Percentiles rank a stretch among this genome's conserved stretches.
phyloP scores from a whole-genome alignment of 1,140 invertebrate species.

The Chelonus insularis region DNA sequence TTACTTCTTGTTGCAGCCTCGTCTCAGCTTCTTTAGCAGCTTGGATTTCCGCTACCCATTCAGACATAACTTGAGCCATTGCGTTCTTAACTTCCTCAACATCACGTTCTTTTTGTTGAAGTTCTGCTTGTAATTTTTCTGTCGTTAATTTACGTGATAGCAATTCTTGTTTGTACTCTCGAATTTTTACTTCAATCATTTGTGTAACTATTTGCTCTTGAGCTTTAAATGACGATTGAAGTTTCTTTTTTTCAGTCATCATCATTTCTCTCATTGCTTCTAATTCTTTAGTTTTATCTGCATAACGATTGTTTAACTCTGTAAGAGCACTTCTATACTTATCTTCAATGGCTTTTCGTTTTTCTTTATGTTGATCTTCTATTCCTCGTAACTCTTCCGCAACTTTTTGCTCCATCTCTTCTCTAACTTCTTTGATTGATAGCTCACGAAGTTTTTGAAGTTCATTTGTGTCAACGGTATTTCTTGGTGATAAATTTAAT shows the following conservation, averaged over 20 bases:
- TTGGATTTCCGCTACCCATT: slow-evolving; percentile 46
- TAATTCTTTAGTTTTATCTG: slow-evolving; percentile 45
- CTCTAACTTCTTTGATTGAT: slow-evolving; percentile 44
- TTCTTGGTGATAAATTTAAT: slow-evolving; percentile 46
- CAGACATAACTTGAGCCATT: slow-evolving; percentile 48
- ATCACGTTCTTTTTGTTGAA: slow-evolving; percentile 42
- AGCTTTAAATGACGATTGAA: slow-evolving; percentile 44
- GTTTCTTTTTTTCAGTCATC: slow-evolving; percentile 42
- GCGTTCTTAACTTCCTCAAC: slow-evolving; percentile 46
- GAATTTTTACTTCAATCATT: slow-evolving; percentile 42
- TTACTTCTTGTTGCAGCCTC: slow-evolving; percentile 39
- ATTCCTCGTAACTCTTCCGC: slow-evolving; percentile 45
- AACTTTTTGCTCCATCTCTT: slow-evolving; percentile 51
- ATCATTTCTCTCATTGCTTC: slow-evolving; percentile 39
- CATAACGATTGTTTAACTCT: slow-evolving; percentile 40
- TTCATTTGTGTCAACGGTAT: slow-evolving; percentile 40
- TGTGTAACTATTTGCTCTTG: slow-evolving; percentile 46
- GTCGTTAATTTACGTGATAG: slow-evolving; percentile 41
- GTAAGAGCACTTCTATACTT: slow-evolving; percentile 42
- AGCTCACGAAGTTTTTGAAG: slow-evolving; percentile 48
- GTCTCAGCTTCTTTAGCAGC: slow-evolving; percentile 40
- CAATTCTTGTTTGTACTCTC: slow-evolving; percentile 42
- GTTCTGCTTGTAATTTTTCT: slow-evolving; percentile 39
- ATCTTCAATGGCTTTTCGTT: slow-evolving; percentile 42
- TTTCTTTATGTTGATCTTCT: slow-evolving; percentile 40